Percentiles rank a stretch among this genome's conserved stretches.
phyloP scores from a whole-genome alignment of 2,113 vertebrate genomes.

The Nansenia antarctica region DNA sequence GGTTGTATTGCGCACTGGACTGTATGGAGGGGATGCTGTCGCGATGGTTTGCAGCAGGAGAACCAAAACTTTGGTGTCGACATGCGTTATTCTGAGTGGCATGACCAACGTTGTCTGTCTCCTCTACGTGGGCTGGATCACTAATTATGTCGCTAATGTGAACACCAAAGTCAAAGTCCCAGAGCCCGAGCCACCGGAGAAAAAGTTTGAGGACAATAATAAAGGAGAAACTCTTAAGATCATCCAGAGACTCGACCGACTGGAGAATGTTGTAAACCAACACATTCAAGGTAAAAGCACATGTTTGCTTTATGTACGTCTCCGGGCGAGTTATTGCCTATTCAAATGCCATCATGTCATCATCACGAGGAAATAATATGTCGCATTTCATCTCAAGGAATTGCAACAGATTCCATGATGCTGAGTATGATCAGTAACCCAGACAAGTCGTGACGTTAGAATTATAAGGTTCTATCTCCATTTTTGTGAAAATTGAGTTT shows the following conservation, averaged over 20 bases:
- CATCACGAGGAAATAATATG: too few species aligned
- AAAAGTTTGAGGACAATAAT: constrained; percentile 90
- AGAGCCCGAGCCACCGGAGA: constrained; percentile 79
- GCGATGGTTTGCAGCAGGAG: constrained; percentile 96
- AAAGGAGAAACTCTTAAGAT: constrained; percentile 92
- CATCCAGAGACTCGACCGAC: constrained; percentile 90
- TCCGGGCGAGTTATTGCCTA: background rate
- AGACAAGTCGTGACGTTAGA: too few species aligned
- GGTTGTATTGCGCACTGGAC: constrained; percentile 26
- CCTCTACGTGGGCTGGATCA: constrained; percentile 96
- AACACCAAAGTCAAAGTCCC: constrained; percentile 88
- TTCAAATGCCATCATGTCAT: too few species aligned
- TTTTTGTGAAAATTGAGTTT: too few species aligned
- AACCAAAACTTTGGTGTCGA: constrained; percentile 98
- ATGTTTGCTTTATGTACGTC: background rate
- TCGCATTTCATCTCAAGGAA: too few species aligned
- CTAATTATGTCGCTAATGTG: constrained; percentile 92
- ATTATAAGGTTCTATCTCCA: too few species aligned
- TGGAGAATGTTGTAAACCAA: constrained; percentile 95
- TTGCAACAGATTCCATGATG: too few species aligned
- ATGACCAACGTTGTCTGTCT: constrained; percentile 97
- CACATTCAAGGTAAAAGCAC: constrained; percentile 88
- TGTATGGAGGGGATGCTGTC: constrained; percentile 88
- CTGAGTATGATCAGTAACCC: too few species aligned
- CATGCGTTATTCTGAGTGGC: constrained; percentile 96